Conservation (phyloP, 2,797 vertebrate genomes). For the Novumbra hubbsi region DNA sequence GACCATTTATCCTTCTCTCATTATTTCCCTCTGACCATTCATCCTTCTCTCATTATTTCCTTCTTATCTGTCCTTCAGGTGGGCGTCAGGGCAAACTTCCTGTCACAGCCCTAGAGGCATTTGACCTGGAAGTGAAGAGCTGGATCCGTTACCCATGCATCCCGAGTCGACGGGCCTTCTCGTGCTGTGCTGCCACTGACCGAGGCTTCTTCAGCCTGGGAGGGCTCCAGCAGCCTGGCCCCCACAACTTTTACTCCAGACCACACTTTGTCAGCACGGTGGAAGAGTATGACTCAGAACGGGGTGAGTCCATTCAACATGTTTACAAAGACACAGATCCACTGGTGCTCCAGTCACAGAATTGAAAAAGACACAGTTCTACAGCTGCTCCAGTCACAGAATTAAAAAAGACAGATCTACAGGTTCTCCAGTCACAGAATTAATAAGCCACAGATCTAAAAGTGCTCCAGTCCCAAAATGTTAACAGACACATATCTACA, state of each 20-base stretch:
- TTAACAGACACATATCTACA: not conserved
- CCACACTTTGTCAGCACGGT: slow-evolving; percentile 97
- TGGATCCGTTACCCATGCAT: slow-evolving; percentile 92
- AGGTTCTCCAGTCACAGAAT: too few relatives aligned
- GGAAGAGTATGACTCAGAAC: slow-evolving; percentile 91
- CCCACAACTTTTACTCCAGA: slow-evolving; percentile 97
- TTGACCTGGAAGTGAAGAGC: slow-evolving; percentile 89
- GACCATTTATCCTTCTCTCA: not conserved
- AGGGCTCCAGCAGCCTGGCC: slow-evolving; percentile 94
- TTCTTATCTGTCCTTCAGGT: slow-evolving; percentile 70
- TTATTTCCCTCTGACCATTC: not conserved
- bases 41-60: slow-evolving; percentile 1
- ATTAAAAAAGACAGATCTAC: too few relatives aligned
- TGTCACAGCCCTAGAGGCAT: slow-evolving; percentile 92
- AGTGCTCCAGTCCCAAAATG: too few relatives aligned
- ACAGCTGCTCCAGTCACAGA: not conserved
- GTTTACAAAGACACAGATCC: not conserved
- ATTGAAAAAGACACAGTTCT: not conserved
- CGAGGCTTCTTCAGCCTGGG: slow-evolving; percentile 89
- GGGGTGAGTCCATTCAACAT: slow-evolving; percentile 73
- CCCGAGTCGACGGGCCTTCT: slow-evolving; percentile 92
- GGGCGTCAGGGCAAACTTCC: slow-evolving; percentile 96
- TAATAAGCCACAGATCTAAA: too few relatives aligned
- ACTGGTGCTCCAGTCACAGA: not conserved
- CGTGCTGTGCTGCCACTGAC: slow-evolving; percentile 82